A percentile compares a stretch with the other conserved stretches of the same genome.
These are phyloP conservation scores for Tylochromis polylepis DNA, from an alignment of 2,113 vertebrate species.

Conservation along the genomic window DNA sequence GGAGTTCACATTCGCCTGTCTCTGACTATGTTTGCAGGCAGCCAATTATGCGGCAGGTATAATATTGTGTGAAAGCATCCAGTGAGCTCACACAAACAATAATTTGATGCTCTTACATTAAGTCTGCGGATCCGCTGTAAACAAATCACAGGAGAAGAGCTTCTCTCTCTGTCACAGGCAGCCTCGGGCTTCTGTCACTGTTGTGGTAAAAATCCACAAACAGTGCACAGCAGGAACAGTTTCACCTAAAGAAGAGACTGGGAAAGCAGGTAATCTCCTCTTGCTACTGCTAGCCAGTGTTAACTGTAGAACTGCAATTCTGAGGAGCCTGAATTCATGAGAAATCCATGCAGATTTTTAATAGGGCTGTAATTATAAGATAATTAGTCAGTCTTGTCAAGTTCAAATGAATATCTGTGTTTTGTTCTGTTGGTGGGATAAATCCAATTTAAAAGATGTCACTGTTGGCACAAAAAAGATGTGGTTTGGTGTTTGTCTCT, in stretches of 20 bases:
- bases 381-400: not conserved
- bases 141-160: slow-evolving; percentile 24
- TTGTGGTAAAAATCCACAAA: not conserved
- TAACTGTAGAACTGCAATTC: not conserved
- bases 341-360: not conserved
- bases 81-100: not conserved
- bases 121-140: not conserved
- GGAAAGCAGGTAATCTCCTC: not conserved
- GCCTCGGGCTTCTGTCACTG: slow-evolving; percentile 20
- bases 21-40: not conserved
- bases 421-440: not conserved
- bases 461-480: not conserved
- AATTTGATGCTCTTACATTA: slow-evolving; percentile 29
- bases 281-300: not conserved
- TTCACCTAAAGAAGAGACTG: not conserved
- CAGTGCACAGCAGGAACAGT: not conserved
- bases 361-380: not conserved
- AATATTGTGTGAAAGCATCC: slow-evolving; percentile 1
- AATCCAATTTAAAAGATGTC: not conserved
- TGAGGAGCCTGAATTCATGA: not conserved
- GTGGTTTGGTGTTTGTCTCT: not conserved
- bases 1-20: not conserved
- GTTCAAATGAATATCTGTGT: not conserved
- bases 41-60: slow-evolving; percentile 30
- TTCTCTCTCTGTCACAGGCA: slow-evolving; percentile 5